These are phyloP conservation scores for Probosciger aterrimus DNA, from an alignment of 2,113 vertebrate genomes.

Conservation along the genomic window DNA sequence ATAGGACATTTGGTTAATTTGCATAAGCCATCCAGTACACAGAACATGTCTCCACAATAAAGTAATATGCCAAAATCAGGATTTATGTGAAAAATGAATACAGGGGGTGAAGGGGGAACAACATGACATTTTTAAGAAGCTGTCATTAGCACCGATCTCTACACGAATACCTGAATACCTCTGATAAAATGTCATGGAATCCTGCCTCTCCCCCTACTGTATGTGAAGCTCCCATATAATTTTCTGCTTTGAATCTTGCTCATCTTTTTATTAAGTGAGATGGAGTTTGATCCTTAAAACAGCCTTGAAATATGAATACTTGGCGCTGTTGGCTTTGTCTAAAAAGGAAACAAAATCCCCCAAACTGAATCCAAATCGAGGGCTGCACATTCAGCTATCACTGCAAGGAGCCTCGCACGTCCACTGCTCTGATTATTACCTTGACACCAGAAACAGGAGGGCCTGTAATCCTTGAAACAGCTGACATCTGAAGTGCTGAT, in stretches of 20 bases:
- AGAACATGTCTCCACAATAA: constrained; percentile 55
- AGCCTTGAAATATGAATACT: constrained; percentile 16
- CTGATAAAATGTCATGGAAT: constrained; percentile 2
- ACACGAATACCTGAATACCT: not conserved
- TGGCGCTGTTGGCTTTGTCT: constrained; percentile 20
- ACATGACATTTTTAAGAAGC: not conserved
- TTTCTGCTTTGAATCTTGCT: constrained; percentile 53
- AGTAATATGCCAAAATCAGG: constrained; percentile 19
- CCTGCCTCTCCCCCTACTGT: constrained; percentile 9
- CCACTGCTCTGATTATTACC: constrained; percentile 31
- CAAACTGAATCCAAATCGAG: constrained; percentile 8
- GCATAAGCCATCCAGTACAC: constrained; percentile 43
- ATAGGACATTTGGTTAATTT: constrained; percentile 63
- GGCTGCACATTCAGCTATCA: not conserved
- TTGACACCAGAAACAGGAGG: constrained; percentile 14
- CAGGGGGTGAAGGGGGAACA: not conserved
- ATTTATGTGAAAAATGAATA: constrained; percentile 41
- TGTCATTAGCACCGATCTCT: not conserved
- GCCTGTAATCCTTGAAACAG: constrained; percentile 13
- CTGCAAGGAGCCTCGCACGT: not conserved
- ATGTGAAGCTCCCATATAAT: constrained; percentile 45
- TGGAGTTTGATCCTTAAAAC: constrained; percentile 59
- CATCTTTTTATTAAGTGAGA: constrained; percentile 50
- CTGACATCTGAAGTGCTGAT: not conserved
- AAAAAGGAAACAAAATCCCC: constrained; percentile 53